Base-by-base conservation (phyloP, 2,888 invertebrate species). In the Amphiduros pacificus region DNA sequence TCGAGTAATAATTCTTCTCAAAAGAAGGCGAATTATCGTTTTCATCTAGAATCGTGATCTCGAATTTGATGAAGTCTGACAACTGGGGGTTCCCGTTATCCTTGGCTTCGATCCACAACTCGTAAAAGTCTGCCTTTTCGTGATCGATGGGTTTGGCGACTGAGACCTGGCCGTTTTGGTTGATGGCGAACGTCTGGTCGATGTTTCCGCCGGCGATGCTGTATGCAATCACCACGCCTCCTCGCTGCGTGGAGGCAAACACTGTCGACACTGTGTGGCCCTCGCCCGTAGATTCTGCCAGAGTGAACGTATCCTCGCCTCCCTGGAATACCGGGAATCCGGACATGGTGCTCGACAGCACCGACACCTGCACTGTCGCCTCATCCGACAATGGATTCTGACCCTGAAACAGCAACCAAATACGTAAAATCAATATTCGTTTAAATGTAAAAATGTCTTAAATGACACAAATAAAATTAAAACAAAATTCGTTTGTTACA, bases 151-250 rank as follows among this genome's bases (percentile, higher is more conserved):
- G 87, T 29, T 87, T 86, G 74, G 88, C 88, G 0, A 93, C 90
- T 27, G 85, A 88, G 63, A 95, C 89, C 60, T 87, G 85, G 0
- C 95, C 95, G 71, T 88, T 87, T 27, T 86, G 82, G 77, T 93
- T 88, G n/a, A 96, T 90, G 22, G 85, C 85, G 77, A 96, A 95
- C 88, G 93, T 91, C 74, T 92, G 91, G 0, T 91, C 93, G 2
- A 92, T 87, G 79, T 95, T 96, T 3, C 96, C 96, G n/a, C 95
- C 96, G 11, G 93, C 94, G 66, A 96, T 91, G 29, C 89, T 89
- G 77, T 91, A 96, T 64, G 63, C 65, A 20, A 79, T 56, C 22
- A 44, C 26, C 17, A 53, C 54, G 1, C 64, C 60, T 29, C 66
- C 66, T 51, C 61, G 66, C 0, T 66, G 88, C 86, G 62, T 93